Base-by-base conservation (phyloP, 1,140 invertebrate genomes). In the Globodera rostochiensis region DNA sequence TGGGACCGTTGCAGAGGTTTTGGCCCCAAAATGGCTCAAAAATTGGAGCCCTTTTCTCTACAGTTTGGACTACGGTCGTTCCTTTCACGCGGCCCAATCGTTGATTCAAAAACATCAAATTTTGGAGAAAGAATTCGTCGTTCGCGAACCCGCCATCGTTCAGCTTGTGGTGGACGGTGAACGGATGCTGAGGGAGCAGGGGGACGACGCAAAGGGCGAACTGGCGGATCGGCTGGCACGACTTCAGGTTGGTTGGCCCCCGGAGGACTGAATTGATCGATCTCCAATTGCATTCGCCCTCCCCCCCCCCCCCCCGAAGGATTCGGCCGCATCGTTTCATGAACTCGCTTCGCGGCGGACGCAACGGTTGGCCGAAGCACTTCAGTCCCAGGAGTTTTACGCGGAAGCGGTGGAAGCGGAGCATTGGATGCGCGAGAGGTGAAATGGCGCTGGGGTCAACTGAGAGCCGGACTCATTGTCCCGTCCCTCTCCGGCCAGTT, bases 61-160 rank as follows among this genome's bases (percentile, higher is more conserved):
- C 53, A 77, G 94, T 83, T 93, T 92, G 0, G 96, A 98, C 82
- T 97, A 95, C 90, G 97, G 97, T 64, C 97, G 95, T 90, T 96
- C 95, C 15, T 91, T 98, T 8, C 97, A 97, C 91, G 96, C 95
- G 90, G 97, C 98, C 0, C 95, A 98, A 87, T 96, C 95, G 91
- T 91, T 98, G 66, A 95, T 97, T 90, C 98, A 98, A 93, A 98
- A 98, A 92, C 98, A 98, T 89, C 95, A 93, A 88, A 90, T 91
- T 87, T 94, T 57, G 91, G 95, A 74, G 95, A 96, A 94, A 0
- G 95, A 96, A 91, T 91, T 96, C 11, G 91, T 92, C 50, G 93
- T 94, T 9, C 93, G 95, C 85, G 95, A 96, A 90, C 94, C 95
- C 0, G n/a, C 60, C 49, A 57, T 79, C 8, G 60, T 21, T n/a